Base-by-base conservation (phyloP, 2,888 invertebrate species). In the Lasioglossum calceatum region DNA sequence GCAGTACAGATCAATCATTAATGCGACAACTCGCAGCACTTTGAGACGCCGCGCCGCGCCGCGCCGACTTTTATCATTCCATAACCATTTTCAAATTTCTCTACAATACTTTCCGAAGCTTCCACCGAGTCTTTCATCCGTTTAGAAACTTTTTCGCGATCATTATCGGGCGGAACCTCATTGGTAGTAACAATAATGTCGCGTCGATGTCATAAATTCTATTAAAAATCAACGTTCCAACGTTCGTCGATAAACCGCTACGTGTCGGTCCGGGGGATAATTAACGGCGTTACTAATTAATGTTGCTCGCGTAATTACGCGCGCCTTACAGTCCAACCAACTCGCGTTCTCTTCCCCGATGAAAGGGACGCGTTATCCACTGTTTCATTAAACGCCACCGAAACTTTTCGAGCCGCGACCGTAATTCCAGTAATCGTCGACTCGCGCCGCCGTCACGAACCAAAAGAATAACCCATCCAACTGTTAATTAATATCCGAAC, bases 261-360 rank as follows among this genome's bases (percentile, higher is more conserved):
- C 16, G 67, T 16, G 50, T 39, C 39, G 70, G 39, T 36, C 19
- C 39, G 36, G 23, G 61, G 73, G 83, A 90, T 87, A 90, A 90
- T 90, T 88, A 90, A 89, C 85, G 77, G 72, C 54, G 73, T 80
- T 71, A 50, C 85, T 87, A 90, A 90, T 90, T 90, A 87, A 90
- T 83, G 83, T 87, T 75, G 74, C 81, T 71, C 73, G 71, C 64
- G 82, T 87, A 90, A 90, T 90, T 90, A 79, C 77, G 77, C 58
- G 64, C 39, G 79, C 81, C 61, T 72, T 80, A 71, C 47, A 74
- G 81, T 47, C 79, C 54, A 82, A 44, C 47, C 71, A 64, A 27
- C 78, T 39, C 32, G 27, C 67, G 42, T 39, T n/a, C 36, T 58
- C 36, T 73, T 58, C 70, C 70, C 50, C 71, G 4, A 47, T n/a